Conservation (phyloP, 2,888 invertebrate genomes). For the Acanthopleura granulata region DNA sequence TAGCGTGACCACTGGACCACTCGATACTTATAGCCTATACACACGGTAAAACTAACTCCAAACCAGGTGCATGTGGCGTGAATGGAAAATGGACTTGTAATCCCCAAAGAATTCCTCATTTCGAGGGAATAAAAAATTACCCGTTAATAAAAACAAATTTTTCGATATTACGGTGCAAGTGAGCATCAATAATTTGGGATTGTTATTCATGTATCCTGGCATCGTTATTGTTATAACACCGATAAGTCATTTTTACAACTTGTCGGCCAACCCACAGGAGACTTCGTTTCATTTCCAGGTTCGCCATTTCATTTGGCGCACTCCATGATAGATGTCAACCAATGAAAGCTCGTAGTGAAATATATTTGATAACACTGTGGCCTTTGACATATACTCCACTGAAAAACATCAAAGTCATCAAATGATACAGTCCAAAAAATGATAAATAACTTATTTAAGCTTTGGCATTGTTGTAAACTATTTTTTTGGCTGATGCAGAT, state of each 20-base stretch:
- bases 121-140: not conserved
- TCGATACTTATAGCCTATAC: too few relatives aligned
- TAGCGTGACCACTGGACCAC: too few relatives aligned
- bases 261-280: constrained; percentile 1
- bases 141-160: constrained; percentile 1
- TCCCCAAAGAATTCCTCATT: not conserved
- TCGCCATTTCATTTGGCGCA: constrained; percentile 1
- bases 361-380: not conserved
- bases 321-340: constrained; percentile 2
- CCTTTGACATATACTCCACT: not conserved
- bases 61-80: not conserved
- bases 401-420: too few relatives aligned
- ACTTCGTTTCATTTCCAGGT: constrained; percentile 1
- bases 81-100: not conserved
- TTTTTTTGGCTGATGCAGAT: too few relatives aligned
- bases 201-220: not conserved
- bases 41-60: too few relatives aligned
- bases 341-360: not conserved
- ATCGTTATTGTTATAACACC: not conserved
- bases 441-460: too few relatives aligned
- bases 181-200: not conserved
- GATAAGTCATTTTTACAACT: constrained; percentile 10
- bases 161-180: not conserved
- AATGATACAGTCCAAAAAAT: too few relatives aligned
- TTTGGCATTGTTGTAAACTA: too few relatives aligned